These are phyloP conservation scores for Neomorphus geoffroyi DNA, from an alignment of 2,797 vertebrate genomes.

Conservation along the genomic window DNA sequence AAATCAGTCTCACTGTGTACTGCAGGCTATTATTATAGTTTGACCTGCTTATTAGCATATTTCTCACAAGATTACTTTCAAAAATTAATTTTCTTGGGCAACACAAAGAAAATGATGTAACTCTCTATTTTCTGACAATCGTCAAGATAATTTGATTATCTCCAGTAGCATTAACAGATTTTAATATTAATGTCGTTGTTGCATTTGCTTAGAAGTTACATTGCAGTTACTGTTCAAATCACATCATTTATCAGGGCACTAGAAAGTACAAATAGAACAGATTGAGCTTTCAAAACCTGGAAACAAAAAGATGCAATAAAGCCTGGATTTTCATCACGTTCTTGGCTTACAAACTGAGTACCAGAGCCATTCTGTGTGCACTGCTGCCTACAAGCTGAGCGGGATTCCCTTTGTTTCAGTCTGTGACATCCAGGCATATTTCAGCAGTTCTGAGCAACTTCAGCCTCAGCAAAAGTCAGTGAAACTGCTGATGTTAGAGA, in stretches of 20 bases:
- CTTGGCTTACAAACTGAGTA: not conserved
- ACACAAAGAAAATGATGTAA: not conserved
- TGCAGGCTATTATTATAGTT: not conserved
- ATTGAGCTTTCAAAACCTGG: slow-evolving; percentile 25
- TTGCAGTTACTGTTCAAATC: not conserved
- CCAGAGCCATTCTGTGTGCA: not conserved
- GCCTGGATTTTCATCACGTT: not conserved
- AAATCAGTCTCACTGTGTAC: not conserved
- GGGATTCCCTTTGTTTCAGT: slow-evolving; percentile 13
- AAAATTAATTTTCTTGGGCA: not conserved
- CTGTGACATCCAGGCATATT: not conserved
- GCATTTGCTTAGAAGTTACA: not conserved
- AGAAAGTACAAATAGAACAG: not conserved
- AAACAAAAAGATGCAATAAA: not conserved
- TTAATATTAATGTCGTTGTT: not conserved
- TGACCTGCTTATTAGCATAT: not conserved
- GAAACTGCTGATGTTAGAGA: not conserved
- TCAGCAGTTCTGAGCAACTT: not conserved
- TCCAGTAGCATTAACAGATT: not conserved
- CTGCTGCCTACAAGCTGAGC: not conserved
- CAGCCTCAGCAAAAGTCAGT: too few species aligned
- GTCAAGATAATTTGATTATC: not conserved
- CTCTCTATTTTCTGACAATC: not conserved
- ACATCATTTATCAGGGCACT: not conserved
- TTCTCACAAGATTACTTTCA: not conserved